Evolutionary conservation across 2,113 vertebrate genomes (phyloP).

Genomic region (Pelvicachromis taeniatus): DNA sequence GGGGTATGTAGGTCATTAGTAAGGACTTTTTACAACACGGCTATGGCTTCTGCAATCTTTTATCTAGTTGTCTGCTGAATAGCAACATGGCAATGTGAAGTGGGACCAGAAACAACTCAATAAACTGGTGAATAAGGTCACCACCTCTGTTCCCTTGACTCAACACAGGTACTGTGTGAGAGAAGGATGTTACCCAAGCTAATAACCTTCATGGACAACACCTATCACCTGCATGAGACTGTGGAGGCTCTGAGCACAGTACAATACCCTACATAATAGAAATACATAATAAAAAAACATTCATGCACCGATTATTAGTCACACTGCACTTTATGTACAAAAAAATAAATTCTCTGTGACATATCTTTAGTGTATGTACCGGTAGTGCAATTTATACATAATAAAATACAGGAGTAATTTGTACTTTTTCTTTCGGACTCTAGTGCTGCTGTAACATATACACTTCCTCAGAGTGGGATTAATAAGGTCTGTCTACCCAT

Average conservation of each 20-base stretch:
- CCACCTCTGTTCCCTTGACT: fast-evolving
- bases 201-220: not conserved
- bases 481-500: not conserved
- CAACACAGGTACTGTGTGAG: not conserved
- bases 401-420: no score
- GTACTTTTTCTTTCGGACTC: no score
- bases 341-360: not conserved
- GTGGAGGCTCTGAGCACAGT: not conserved
- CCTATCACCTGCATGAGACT: not conserved
- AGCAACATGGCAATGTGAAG: not conserved
- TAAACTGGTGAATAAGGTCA: not conserved
- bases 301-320: not conserved
- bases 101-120: not conserved
- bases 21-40: not conserved
- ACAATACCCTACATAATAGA: not conserved
- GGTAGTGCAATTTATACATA: no score
- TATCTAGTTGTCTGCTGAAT: not conserved
- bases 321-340: not conserved
- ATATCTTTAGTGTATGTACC: not conserved
- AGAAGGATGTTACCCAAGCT: not conserved
- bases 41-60: not conserved
- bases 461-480: not conserved
- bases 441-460: not conserved
- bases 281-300: not conserved
- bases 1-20: not conserved